Evolutionary conservation across 2,888 invertebrate genomes (phyloP).

Genomic region (Trilocha varians): DNA sequence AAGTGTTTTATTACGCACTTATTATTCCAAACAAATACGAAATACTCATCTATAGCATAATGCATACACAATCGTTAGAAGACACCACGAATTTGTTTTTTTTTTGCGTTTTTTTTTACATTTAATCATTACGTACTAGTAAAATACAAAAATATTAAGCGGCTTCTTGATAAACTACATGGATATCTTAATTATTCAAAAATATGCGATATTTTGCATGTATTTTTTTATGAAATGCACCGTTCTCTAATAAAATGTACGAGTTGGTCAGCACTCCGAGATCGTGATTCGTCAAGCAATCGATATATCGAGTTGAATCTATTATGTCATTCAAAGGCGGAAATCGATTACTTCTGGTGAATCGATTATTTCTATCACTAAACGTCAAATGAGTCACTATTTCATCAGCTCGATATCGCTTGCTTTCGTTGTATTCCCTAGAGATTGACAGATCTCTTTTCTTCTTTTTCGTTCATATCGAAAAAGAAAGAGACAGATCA

Average conservation of each 20-base stretch:
- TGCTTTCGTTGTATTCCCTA: neutral
- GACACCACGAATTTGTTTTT: constrained; percentile 47
- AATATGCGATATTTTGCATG: constrained; percentile 32
- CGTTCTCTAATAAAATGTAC: constrained; percentile 35
- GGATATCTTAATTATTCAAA: constrained; percentile 38
- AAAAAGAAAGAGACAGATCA: neutral
- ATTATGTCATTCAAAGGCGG: neutral
- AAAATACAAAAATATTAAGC: constrained; percentile 74
- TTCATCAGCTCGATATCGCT: neutral
- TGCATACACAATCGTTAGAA: constrained; percentile 65
- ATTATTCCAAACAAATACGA: constrained; percentile 71
- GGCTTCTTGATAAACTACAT: constrained; percentile 53
- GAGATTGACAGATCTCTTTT: neutral
- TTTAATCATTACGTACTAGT: constrained; percentile 62
- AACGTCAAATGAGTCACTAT: neutral
- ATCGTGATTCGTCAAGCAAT: constrained; percentile 27
- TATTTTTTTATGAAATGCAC: constrained; percentile 52
- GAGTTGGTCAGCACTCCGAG: constrained; percentile 58
- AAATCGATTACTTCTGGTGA: neutral
- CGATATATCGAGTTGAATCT: neutral
- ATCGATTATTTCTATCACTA: neutral
- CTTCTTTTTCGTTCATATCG: neutral
- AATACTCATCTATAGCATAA: constrained; percentile 68
- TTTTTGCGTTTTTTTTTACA: constrained; percentile 19
- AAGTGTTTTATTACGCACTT: constrained; percentile 74